These are phyloP conservation scores for Centropyge bicolor DNA, from an alignment of 2,797 vertebrate species.

Conservation along the genomic window DNA sequence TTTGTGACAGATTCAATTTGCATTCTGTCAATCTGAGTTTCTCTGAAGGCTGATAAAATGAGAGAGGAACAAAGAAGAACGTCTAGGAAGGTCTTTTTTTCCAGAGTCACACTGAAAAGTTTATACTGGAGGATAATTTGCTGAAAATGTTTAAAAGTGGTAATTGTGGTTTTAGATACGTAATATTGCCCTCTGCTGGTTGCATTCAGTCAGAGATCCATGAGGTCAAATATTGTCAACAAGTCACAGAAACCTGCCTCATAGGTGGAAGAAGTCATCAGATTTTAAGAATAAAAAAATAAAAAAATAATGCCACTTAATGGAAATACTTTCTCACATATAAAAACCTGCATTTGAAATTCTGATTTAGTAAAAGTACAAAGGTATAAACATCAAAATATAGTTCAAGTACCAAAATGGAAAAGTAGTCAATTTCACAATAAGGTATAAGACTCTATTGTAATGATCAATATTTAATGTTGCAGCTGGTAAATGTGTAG, in stretches of 20 bases:
- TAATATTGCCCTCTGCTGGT: constrained; percentile 78
- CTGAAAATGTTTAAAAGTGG: background rate
- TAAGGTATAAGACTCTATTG: too few species aligned
- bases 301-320: background rate
- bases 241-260: background rate
- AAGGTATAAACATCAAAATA: background rate
- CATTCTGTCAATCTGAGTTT: constrained; percentile 7
- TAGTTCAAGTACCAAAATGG: background rate
- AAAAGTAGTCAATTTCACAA: background rate
- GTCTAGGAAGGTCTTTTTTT: background rate
- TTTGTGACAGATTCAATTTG: constrained; percentile 23
- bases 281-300: too few species aligned
- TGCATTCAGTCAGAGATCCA: constrained; percentile 1
- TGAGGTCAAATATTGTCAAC: background rate
- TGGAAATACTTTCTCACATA: background rate
- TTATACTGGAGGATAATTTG: constrained; percentile 7
- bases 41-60: constrained; percentile 7
- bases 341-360: background rate
- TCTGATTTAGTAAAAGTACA: background rate
- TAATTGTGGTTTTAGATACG: constrained; percentile 7
- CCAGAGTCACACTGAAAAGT: background rate
- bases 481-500: background rate
- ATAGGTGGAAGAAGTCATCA: background rate
- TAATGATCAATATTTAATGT: too few species aligned
- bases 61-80: background rate